A percentile compares a stretch with the other conserved stretches of the same genome.
phyloP scores from a whole-genome alignment of 2,797 vertebrate genomes.

The Onychomys leucogaster region DNA sequence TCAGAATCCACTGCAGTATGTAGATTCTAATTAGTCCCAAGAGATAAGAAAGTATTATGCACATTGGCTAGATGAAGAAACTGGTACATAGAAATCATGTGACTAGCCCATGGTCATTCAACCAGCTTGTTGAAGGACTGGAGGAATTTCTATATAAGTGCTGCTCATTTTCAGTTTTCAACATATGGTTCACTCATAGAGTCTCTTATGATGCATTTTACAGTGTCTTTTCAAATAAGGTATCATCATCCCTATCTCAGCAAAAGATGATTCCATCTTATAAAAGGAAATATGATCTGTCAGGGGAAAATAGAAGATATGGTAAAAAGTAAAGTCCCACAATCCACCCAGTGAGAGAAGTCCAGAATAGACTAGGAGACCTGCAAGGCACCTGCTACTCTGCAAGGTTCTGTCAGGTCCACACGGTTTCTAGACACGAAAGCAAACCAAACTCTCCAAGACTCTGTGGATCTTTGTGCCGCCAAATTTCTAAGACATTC shows the following conservation, averaged over 20 bases:
- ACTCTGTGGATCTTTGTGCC: background rate
- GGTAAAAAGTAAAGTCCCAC: background rate
- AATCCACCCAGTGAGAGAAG: background rate
- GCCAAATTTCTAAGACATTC: background rate
- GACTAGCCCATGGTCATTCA: constrained; percentile 24
- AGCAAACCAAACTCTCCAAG: background rate
- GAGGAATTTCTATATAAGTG: background rate
- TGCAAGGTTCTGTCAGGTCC: background rate
- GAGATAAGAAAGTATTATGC: background rate
- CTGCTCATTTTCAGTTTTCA: constrained; percentile 53
- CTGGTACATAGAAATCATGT: background rate
- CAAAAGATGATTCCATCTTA: constrained; percentile 42
- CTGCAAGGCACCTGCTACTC: background rate
- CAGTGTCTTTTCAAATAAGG: constrained; percentile 37
- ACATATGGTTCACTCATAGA: background rate
- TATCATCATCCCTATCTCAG: constrained; percentile 23
- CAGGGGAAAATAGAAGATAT: background rate
- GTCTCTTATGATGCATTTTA: constrained; percentile 21
- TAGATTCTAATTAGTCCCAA: constrained; percentile 55
- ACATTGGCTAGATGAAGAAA: constrained; percentile 48
- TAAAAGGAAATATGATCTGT: background rate
- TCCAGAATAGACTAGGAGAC: background rate
- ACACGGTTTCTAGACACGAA: background rate
- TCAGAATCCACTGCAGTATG: constrained; percentile 43
- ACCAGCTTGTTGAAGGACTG: background rate